These are phyloP conservation scores for Clarias platycephalus DNA, from an alignment of 2,797 vertebrate genomes.

Conservation along the genomic window DNA sequence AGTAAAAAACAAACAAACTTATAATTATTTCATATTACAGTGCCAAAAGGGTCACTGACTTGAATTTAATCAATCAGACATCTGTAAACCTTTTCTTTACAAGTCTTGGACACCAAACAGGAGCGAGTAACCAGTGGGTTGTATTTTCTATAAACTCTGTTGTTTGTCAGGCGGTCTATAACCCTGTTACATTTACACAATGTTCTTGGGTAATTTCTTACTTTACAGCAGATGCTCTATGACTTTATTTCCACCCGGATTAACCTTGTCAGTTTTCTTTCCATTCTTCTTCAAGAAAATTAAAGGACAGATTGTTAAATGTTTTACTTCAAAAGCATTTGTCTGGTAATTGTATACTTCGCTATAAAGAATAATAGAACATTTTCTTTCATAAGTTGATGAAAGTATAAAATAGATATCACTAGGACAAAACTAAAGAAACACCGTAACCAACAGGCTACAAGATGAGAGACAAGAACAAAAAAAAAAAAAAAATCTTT, in stretches of 20 bases:
- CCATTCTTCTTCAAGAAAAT: neutral
- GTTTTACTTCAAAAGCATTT: neutral
- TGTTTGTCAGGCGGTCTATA: neutral
- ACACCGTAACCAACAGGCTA: neutral
- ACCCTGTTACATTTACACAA: neutral
- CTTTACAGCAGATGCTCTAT: neutral
- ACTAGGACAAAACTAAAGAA: too few species aligned
- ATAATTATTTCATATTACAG: too few species aligned
- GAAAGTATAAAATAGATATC: too few species aligned
- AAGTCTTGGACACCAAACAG: neutral
- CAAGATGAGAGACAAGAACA: neutral
- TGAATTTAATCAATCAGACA: too few species aligned
- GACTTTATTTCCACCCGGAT: neutral
- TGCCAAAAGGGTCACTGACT: too few species aligned
- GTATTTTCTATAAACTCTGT: neutral
- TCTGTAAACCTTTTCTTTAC: neutral
- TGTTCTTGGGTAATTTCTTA: neutral
- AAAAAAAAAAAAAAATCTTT: neutral
- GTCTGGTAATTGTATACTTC: too few species aligned
- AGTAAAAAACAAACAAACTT: too few species aligned
- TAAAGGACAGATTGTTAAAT: neutral
- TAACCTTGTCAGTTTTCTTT: neutral
- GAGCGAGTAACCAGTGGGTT: neutral
- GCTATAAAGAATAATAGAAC: too few species aligned
- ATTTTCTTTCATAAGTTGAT: too few species aligned